phyloP scores from a whole-genome alignment of 2,797 vertebrate genomes.

The Poecile montanus region DNA sequence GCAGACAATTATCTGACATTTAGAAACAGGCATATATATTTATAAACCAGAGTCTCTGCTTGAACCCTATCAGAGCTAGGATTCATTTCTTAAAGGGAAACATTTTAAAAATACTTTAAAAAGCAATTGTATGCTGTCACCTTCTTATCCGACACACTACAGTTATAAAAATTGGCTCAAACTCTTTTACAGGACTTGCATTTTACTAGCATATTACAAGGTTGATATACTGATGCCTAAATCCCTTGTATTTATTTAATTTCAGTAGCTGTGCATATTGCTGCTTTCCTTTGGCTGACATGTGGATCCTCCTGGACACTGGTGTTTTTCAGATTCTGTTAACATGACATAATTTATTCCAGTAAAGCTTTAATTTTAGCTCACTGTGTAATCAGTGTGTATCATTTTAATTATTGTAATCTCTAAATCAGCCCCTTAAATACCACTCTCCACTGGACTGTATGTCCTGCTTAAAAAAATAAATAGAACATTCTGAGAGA shows the following conservation, averaged over 20 bases:
- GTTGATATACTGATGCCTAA: neutral
- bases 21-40: neutral
- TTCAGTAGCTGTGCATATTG: neutral
- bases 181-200: neutral
- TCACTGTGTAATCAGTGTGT: neutral
- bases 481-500: neutral
- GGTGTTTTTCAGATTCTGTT: conserved; percentile 40
- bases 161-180: neutral
- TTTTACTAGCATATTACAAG: neutral
- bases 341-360: conserved; percentile 41
- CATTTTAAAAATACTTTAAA: neutral
- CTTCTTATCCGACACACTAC: neutral
- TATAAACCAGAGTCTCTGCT: neutral
- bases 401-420: conserved; percentile 25
- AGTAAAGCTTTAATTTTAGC: conserved; percentile 48
- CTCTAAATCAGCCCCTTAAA: neutral
- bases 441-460: neutral
- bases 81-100: neutral
- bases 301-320: neutral
- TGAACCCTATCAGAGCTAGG: neutral
- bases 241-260: neutral
- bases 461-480: neutral
- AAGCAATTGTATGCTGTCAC: neutral
- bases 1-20: neutral
- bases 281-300: neutral